Evolutionary conservation across 2,888 invertebrate species (phyloP).

Genomic region (Thereva unica): DNA sequence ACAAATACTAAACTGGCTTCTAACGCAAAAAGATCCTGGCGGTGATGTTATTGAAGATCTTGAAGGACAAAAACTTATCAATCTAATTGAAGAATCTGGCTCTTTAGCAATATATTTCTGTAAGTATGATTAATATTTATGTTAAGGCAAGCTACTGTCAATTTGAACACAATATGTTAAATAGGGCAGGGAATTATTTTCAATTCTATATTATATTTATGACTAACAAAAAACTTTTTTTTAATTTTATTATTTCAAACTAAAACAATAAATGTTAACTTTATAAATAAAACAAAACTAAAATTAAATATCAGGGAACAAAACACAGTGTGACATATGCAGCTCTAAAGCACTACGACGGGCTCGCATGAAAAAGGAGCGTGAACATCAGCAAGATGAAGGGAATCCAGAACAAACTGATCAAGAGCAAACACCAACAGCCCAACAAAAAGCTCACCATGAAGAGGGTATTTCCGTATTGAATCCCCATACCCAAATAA

Average conservation of each 20-base stretch:
- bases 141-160: not conserved
- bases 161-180: too few species aligned
- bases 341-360: slow-evolving; percentile 75
- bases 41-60: slow-evolving; percentile 88
- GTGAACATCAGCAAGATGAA: slow-evolving; percentile 59
- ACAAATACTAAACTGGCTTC: slow-evolving; percentile 85
- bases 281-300: not conserved
- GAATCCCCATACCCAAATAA: slow-evolving; percentile 3
- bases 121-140: slow-evolving; percentile 62
- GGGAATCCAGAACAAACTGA: slow-evolving; percentile 53
- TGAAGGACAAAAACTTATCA: slow-evolving; percentile 76
- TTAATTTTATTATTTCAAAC: too few species aligned
- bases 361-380: slow-evolving; percentile 68
- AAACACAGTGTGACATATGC: slow-evolving; percentile 86
- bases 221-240: too few species aligned
- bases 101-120: slow-evolving; percentile 91
- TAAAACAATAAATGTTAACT: too few species aligned
- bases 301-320: slow-evolving; percentile 72
- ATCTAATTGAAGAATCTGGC: slow-evolving; percentile 77
- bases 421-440: slow-evolving; percentile 51
- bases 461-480: slow-evolving; percentile 45
- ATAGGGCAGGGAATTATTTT: too few species aligned
- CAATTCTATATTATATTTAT: too few species aligned
- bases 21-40: slow-evolving; percentile 89
- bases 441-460: slow-evolving; percentile 48